Base-by-base conservation (phyloP, 2,888 invertebrate genomes). In the Apotomis turbidana region DNA sequence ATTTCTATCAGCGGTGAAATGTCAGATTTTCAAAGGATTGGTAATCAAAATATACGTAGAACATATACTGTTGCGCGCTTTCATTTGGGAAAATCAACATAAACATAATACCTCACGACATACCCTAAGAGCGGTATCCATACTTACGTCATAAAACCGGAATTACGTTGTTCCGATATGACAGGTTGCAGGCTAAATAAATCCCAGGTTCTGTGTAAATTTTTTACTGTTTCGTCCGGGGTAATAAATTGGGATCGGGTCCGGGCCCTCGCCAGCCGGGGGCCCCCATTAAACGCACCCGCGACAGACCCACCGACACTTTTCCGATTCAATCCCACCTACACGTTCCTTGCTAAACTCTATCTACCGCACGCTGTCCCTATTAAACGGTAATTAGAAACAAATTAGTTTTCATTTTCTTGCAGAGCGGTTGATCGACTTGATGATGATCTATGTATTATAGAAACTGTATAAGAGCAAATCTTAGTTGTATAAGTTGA, bases 201-300 rank as follows among this genome's bases (percentile, higher is more conserved):
- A 84, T 84, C 80, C 74, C 78, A 78, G 78, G 80, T 74, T 75
- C 76, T 71, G 76, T 79, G 82, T 82, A 81, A 80, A 76, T 82
- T 84, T 82, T 86, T 83, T 85, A 84, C 70, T 61, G 78, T 74
- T 73, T 68, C 75, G 76, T 78, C 76, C 74, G 75, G 69, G 73
- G 77, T 79, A 81, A 85, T 85, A 86, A 85, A 87, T 86, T 80
- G 80, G 77, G 78, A 78, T 78, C 74, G 79, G 78, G 73, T 78
- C 81, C 79, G 71, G 75, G 77, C 79, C 68, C 68, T 80, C 79
- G 74, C 77, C 76, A 75, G 76, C 57, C 60, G 36, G 55, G 57
- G 67, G 57, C 74, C 74, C 70, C 80, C 82, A 84, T 87, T 85
- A 87, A 78, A 72, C 79, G 81, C 86, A 85, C 80, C 81, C 81